These are phyloP conservation scores for Hypomesus transpacificus DNA, from an alignment of 2,113 vertebrate genomes.

Conservation along the genomic window DNA sequence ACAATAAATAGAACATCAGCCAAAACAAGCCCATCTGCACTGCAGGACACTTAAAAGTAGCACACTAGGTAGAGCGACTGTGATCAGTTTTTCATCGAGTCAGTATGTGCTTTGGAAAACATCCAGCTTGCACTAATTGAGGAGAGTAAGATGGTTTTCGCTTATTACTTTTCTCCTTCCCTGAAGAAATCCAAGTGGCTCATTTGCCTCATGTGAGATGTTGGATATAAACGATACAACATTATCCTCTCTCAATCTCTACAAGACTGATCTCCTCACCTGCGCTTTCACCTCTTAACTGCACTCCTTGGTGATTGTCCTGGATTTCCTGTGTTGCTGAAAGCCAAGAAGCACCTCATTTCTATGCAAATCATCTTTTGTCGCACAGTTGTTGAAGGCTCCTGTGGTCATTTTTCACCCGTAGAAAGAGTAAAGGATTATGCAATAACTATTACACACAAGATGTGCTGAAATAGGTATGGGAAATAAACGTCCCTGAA, in stretches of 20 bases:
- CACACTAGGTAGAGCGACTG: conserved; percentile 42
- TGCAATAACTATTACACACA: conserved; percentile 8
- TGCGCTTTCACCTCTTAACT: conserved; percentile 49
- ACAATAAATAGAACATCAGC: conserved; percentile 38
- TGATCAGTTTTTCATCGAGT: conserved; percentile 55
- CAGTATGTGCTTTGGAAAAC: conserved; percentile 56
- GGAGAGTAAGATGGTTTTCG: conserved; percentile 44
- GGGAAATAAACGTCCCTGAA: conserved; percentile 13
- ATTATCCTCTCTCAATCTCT: conserved; percentile 26
- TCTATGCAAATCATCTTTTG: conserved; percentile 41
- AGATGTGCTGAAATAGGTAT: not conserved
- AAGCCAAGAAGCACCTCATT: conserved; percentile 48
- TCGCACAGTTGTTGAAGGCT: not conserved
- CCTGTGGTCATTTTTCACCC: not conserved
- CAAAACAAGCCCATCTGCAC: conserved; percentile 56
- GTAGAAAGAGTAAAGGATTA: conserved; percentile 18
- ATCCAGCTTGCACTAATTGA: conserved; percentile 58
- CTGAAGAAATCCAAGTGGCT: conserved; percentile 38
- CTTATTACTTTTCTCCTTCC: conserved; percentile 33
- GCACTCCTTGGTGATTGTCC: conserved; percentile 35
- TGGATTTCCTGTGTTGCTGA: conserved; percentile 12
- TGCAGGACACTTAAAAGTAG: conserved; percentile 46
- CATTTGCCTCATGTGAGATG: conserved; percentile 52
- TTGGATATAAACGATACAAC: conserved; percentile 42
- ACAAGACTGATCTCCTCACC: conserved; percentile 35